Percentiles rank a stretch among this genome's conserved stretches.
Conservation (phyloP, 2,888 invertebrate species). For the Perithous albicinctus region DNA sequence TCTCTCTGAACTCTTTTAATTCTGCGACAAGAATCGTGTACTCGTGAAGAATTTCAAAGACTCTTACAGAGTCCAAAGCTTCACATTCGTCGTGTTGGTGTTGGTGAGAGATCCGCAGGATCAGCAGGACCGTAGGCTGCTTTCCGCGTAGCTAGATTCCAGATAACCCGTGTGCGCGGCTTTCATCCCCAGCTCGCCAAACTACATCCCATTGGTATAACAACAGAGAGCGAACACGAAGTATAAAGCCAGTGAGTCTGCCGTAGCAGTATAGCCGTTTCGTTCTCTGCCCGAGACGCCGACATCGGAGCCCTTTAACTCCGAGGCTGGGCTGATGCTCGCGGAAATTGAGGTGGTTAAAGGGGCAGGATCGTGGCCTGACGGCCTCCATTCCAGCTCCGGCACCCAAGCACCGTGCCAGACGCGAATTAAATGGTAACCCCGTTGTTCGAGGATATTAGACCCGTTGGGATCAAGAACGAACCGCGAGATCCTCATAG, state of each 20-base stretch:
- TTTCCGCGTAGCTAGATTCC: conserved; percentile 76
- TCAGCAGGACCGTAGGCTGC: conserved; percentile 61
- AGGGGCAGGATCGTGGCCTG: conserved; percentile 62
- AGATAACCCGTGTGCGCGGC: conserved; percentile 60
- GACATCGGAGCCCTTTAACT: conserved; percentile 51
- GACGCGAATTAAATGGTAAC: conserved; percentile 66
- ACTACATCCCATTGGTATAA: conserved; percentile 63
- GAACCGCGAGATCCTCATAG: background rate
- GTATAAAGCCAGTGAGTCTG: conserved; percentile 34
- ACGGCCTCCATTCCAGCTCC: conserved; percentile 32
- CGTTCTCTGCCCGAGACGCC: conserved; percentile 22
- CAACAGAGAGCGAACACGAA: conserved; percentile 36
- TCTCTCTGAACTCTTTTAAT: background rate
- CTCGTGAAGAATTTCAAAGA: background rate
- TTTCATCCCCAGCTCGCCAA: conserved; percentile 44
- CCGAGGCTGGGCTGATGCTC: conserved; percentile 54
- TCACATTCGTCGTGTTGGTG: background rate
- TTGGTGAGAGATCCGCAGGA: conserved; percentile 7
- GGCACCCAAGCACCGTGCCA: conserved; percentile 22
- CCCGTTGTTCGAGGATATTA: conserved; percentile 58
- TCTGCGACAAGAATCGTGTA: background rate
- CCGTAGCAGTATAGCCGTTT: conserved; percentile 29
- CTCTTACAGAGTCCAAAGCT: background rate
- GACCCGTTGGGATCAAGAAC: conserved; percentile 15
- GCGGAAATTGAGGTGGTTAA: conserved; percentile 69